Evolutionary conservation across 37 sponge, comb jelly and placozoan genomes (phyloP).

Genomic region (Halichondria panicea): DNA sequence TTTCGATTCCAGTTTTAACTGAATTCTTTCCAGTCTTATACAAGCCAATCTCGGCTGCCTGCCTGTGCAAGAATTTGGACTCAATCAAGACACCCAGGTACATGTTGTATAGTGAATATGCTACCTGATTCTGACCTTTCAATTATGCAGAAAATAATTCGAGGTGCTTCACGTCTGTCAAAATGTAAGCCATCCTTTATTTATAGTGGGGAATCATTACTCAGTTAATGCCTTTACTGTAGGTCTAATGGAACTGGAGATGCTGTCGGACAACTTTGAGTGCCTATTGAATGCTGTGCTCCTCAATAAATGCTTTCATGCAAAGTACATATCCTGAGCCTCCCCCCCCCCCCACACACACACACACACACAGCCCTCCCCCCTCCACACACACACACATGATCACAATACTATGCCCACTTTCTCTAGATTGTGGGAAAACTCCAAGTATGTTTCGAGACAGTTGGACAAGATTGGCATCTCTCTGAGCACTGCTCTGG

Average conservation of each 20-base stretch:
- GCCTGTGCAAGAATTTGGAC: constrained; percentile 85
- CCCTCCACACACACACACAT: neutral
- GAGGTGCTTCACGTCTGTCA: constrained; percentile 67
- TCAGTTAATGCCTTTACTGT: too few species aligned
- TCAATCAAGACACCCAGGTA: constrained; percentile 91
- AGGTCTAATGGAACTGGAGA: constrained; percentile 78
- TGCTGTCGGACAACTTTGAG: constrained; percentile 34
- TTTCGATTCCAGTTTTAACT: neutral
- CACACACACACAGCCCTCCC: too few species aligned
- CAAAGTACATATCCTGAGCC: constrained; percentile 30
- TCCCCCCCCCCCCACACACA: constrained; percentile 3
- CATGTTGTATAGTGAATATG: neutral
- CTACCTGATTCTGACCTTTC: neutral
- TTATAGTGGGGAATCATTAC: neutral
- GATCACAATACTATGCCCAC: neutral
- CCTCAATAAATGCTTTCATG: constrained; percentile 75
- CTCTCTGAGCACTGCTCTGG: constrained; percentile 81
- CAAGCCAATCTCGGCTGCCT: constrained; percentile 94
- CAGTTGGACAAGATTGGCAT: constrained; percentile 95
- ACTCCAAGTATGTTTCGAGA: constrained; percentile 86
- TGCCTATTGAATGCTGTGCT: constrained; percentile 50
- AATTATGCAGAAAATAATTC: constrained; percentile 74
- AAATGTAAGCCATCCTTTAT: constrained; percentile 53
- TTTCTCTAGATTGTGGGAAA: constrained; percentile 84
- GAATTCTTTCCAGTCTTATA: constrained; percentile 63